These are phyloP conservation scores for Gopherus evgoodei DNA, from an alignment of 2,113 vertebrate genomes.

Conservation along the genomic window DNA sequence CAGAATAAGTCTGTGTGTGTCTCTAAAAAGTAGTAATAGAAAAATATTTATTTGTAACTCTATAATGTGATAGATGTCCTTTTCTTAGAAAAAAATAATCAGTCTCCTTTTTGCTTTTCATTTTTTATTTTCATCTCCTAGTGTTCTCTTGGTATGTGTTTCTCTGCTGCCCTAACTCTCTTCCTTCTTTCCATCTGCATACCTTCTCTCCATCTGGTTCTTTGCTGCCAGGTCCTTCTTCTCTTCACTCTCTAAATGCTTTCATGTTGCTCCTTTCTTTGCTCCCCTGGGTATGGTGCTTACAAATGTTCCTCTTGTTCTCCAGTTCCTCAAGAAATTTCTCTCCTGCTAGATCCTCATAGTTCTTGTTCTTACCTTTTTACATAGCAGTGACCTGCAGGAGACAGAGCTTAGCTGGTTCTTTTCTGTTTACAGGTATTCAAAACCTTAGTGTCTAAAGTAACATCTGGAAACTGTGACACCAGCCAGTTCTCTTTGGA, in stretches of 20 bases:
- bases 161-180: neutral
- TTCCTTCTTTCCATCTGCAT: constrained; percentile 9
- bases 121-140: neutral
- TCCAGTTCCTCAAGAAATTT: constrained; percentile 68
- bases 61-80: accelerated
- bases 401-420: constrained; percentile 66
- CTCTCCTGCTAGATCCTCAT: constrained; percentile 67
- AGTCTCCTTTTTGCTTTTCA: neutral
- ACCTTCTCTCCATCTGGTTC: neutral
- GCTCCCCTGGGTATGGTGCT: constrained; percentile 50
- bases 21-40: neutral
- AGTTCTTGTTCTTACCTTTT: constrained; percentile 72
- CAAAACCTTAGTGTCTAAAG: constrained; percentile 71
- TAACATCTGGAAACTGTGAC: constrained; percentile 75
- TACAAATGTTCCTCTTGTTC: constrained; percentile 59
- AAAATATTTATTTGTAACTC: neutral
- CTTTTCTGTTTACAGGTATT: constrained; percentile 72
- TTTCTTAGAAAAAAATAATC: neutral
- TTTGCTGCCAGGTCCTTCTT: constrained; percentile 34
- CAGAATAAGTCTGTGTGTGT: neutral
- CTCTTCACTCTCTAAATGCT: constrained; percentile 51
- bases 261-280: constrained; percentile 61
- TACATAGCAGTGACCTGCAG: constrained; percentile 58
- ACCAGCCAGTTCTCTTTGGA: constrained; percentile 68
- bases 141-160: neutral